Evolutionary conservation across 92 coral and sea anemone genomes (phyloP), one percentile per base, ranked within the genome.

Genomic region (Heteractis magnifica): DNA sequence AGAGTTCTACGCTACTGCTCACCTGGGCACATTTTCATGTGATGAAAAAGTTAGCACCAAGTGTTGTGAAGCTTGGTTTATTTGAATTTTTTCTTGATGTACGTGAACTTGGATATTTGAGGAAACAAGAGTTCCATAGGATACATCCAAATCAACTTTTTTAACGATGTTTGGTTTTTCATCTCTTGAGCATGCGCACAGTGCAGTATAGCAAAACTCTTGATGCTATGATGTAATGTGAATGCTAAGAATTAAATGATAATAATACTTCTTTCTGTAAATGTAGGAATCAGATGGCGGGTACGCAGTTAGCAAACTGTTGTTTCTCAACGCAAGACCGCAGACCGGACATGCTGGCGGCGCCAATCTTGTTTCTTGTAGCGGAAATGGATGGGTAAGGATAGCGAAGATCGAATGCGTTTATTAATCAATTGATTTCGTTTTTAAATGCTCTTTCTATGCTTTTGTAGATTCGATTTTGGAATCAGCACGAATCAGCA

Each of bases 371-470:
- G 89, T 95, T 10, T 95, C 94, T 41, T 93, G 98, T 77, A 92
- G 90, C 53, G 93, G 94, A 6, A 90, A 90, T 77, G 98, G 98
- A 73, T 93, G 95, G 98, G 98, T 95, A 81, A 81, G 98, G 20
- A 18, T 6, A 62, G 19, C 1, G 23, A 62, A 62, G 4, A 62
- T 62, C 1, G 5, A 18, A 16, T 18, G 0, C 19, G 70, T n/a
- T 62, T 23, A 77, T 77, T 77, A 44, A 14, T 55, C 56, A 18
- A 9, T 18, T 16, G 18, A 62, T 62, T 26, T 65, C 56, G 16
- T 15, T 74, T 74, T 49, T 49, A 8, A 20, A 12, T n/a, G 16
- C 13, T 19, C 76, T 26, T 44, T 62, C 62, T 44, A 51, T 62
- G 59, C 6, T 62, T 15, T 44, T 53, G 15, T 80, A 95, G 98